Base-by-base conservation (phyloP, 2,113 vertebrate genomes). In the Emydocephalus ijimae region DNA sequence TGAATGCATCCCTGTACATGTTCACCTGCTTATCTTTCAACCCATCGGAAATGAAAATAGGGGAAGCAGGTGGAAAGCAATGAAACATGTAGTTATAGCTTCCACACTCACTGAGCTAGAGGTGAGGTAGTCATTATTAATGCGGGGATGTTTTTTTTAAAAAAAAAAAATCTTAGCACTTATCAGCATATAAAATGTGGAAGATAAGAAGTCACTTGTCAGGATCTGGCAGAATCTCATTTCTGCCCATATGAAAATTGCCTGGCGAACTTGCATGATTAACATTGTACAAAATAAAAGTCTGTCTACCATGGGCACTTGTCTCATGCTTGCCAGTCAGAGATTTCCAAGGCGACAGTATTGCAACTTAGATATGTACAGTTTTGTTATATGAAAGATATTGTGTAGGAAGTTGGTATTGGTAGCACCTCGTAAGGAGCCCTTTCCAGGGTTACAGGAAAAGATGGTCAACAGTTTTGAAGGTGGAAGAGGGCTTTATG, bases 11-110 rank as follows among this genome's bases (percentile, higher is more conserved):
- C 43, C 55, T 61, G 55, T 55, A 48, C 48, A 86, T 86, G 43
- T 91, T 54, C 45, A 54, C 74, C 87, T 86, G 18, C 85, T 89
- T 81, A 89, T 91, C 64, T 93, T 89, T 45, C 48, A 86, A 18
- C n/a, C 85, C 34, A 20, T 89, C 23, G 55, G 45, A 52, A 12
- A 69, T 55, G 34, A 52, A 89, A 89, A 56, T 89, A n/a, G 26
- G 90, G 69, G 69, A 7, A 26, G 55, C 57, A 89, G n/a, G 18
- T 54, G 24, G 57, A 86, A 39, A 89, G 39, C 39, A 61, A 55
- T 64, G 34, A 24, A 89, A 86, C 55, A 48, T 54, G 74, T 48
- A 45, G 52, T 89, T 86, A 91, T 89, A 20, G 81, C 10, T 54
- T n/a, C 56, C 12, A 11, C 45, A 6, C 29, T 85, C 55, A 86